phyloP scores from a whole-genome alignment of 2,888 invertebrate genomes.

The Ectemnius cavifrons region DNA sequence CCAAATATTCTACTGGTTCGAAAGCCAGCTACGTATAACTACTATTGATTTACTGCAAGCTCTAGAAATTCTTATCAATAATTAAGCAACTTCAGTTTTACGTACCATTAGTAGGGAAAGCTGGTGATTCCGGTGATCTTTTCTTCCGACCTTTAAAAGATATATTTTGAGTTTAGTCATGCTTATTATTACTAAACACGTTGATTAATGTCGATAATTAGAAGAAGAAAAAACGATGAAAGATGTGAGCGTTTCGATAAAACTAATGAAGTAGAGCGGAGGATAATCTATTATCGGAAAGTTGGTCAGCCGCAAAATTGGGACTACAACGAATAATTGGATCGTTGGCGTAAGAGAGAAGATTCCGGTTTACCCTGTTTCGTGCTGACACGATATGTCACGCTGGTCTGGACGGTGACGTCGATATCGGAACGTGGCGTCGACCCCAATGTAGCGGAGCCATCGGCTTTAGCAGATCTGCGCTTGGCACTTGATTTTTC shows the following conservation, averaged over 20 bases:
- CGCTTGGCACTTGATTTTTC: constrained; percentile 73
- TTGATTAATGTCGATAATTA: background rate
- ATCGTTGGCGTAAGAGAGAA: background rate
- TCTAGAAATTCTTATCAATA: constrained; percentile 11
- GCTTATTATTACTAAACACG: background rate
- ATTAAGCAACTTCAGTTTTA: constrained; percentile 18
- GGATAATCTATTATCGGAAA: too few species aligned
- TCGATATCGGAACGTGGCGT: constrained; percentile 76
- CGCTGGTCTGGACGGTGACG: constrained; percentile 88
- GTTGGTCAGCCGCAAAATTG: background rate
- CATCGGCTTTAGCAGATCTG: constrained; percentile 70
- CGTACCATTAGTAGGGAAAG: constrained; percentile 41
- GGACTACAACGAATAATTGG: constrained; percentile 39
- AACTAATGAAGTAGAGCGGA: background rate
- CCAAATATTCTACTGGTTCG: constrained; percentile 40
- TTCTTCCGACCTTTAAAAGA: constrained; percentile 70
- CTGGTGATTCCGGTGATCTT: constrained; percentile 61
- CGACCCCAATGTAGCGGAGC: constrained; percentile 48
- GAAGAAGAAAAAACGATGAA: too few species aligned
- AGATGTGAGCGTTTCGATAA: background rate
- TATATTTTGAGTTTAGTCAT: constrained; percentile 26
- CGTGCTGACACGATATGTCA: constrained; percentile 87
- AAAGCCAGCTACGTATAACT: constrained; percentile 48
- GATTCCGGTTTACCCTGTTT: constrained; percentile 78
- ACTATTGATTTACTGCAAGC: constrained; percentile 46